These are phyloP conservation scores for Callitettix versicolor DNA, from an alignment of 1,140 invertebrate species.

Conservation along the genomic window DNA sequence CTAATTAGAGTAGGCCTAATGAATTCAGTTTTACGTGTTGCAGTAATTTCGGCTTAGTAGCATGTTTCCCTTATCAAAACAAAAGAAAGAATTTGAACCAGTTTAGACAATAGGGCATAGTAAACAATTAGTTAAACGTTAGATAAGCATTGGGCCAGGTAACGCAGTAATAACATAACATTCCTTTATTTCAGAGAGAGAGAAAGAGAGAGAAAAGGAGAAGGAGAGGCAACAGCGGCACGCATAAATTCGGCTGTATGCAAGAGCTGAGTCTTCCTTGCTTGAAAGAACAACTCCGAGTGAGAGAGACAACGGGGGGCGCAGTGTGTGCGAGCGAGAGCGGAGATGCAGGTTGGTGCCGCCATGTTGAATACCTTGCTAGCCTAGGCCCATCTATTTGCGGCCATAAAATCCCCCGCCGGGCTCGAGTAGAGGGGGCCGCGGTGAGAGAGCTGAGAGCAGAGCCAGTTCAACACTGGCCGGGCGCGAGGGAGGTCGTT, in stretches of 20 bases:
- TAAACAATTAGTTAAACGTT: constrained; percentile 8
- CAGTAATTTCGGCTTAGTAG: too few relatives aligned
- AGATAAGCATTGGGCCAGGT: not conserved
- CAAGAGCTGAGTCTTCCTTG: not conserved
- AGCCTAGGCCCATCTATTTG: constrained; percentile 24
- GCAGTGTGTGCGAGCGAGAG: constrained; percentile 1
- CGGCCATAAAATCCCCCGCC: constrained; percentile 21
- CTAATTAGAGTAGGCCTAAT: too few relatives aligned
- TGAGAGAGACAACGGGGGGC: not conserved
- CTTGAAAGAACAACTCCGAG: too few relatives aligned
- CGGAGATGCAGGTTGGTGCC: constrained; percentile 5
- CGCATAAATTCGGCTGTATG: constrained; percentile 18
- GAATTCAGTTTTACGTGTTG: too few relatives aligned
- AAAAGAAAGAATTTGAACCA: too few relatives aligned
- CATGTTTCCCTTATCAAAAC: too few relatives aligned
- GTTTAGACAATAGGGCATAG: not conserved
- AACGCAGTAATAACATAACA: constrained; percentile 10
- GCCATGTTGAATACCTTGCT: constrained; percentile 24
- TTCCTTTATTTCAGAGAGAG: constrained; percentile 17
- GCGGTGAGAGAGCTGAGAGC: not conserved
- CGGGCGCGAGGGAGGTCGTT: constrained; percentile 1
- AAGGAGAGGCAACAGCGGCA: constrained; percentile 13
- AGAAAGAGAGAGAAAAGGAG: constrained; percentile 5
- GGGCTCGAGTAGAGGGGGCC: constrained; percentile 2
- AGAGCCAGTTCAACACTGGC: not conserved